Evolutionary conservation across 2,113 vertebrate genomes (phyloP), one percentile per base, ranked within the genome.

Genomic region (Corynorhinus townsendii): DNA sequence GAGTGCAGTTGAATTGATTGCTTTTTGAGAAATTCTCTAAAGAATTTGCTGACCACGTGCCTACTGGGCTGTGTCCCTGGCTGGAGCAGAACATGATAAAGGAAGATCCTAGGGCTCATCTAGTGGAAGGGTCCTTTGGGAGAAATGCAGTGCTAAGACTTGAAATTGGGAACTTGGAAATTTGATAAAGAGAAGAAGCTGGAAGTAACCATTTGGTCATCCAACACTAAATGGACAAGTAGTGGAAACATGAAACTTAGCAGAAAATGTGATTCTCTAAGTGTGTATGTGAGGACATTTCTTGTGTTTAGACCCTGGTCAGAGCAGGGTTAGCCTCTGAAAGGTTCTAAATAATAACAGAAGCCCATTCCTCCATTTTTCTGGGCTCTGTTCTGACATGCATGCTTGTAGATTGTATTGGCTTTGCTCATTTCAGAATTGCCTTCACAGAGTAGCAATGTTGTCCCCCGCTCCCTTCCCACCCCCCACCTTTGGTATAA

Each of bases 21-120:
- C 92, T 94, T 96, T 96, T 71, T 86, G 94, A 92, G 81, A 95
- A 89, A 80, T 54, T 45, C 93, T 95, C 75, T 33, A 22, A 71
- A 88, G 89, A 68, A 93, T 86, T 88, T 93, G 30, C 47, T 92
- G 92, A 79, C 76, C 59, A 47, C 56, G 38, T 83, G 56, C 72
- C 83, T 86, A 49, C 30, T 79, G 86, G 82, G 49, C 38, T 79
- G 24, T 85, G 82, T 38, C 76, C 45, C 69, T 75, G 77, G 43
- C 30, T 93, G 16, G 38, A 83, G n/a, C 47, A 80, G 79, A 81
- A 86, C 14, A 38, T 19, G 16, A 73, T 80, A 76, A 59, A 82
- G 47, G 90, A 89, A 69, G 62, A 89, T 83, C 35, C 71, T 72
- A 56, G 26, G 33, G 19, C 38, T 94, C 33, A 64, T 52, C 38